A percentile compares a stretch with the other conserved stretches of the same genome.
Evolutionary conservation across 2,888 invertebrate genomes (phyloP).

Genomic region (Drosophila merina): DNA sequence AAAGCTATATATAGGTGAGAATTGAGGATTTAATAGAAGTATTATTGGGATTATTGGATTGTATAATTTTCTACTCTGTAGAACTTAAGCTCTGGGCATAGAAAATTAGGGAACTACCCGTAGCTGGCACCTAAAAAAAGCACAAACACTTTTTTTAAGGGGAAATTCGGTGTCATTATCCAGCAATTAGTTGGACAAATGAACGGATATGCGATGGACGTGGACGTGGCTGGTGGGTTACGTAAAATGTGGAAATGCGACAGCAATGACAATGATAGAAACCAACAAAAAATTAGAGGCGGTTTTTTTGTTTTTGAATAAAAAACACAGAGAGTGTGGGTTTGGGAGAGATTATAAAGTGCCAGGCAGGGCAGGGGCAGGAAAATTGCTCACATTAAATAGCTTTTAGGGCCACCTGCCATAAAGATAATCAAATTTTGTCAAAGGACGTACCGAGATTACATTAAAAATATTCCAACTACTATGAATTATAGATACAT

Average conservation of each 20-base stretch:
- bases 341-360: neutral
- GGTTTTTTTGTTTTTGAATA: neutral
- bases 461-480: slow-evolving; percentile 46
- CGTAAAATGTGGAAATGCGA: slow-evolving; percentile 40
- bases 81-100: too few species aligned
- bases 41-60: too few species aligned
- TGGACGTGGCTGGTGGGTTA: slow-evolving; percentile 36
- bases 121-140: slow-evolving; percentile 7
- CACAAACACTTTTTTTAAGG: neutral
- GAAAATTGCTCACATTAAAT: slow-evolving; percentile 47
- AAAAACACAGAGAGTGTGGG: too few species aligned
- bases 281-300: neutral
- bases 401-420: slow-evolving; percentile 37
- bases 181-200: slow-evolving; percentile 44
- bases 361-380: too few species aligned
- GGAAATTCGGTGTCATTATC: slow-evolving; percentile 34
- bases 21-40: too few species aligned
- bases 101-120: neutral
- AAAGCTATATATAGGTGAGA: too few species aligned
- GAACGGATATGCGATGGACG: slow-evolving; percentile 40
- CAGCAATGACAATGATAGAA: slow-evolving; percentile 44
- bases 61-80: too few species aligned
- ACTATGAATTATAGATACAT: slow-evolving; percentile 1
- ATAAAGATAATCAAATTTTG: slow-evolving; percentile 47
- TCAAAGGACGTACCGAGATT: slow-evolving; percentile 51